These are phyloP conservation scores for Branchinecta lynchi DNA, from an alignment of 1,140 invertebrate genomes.

Conservation along the genomic window DNA sequence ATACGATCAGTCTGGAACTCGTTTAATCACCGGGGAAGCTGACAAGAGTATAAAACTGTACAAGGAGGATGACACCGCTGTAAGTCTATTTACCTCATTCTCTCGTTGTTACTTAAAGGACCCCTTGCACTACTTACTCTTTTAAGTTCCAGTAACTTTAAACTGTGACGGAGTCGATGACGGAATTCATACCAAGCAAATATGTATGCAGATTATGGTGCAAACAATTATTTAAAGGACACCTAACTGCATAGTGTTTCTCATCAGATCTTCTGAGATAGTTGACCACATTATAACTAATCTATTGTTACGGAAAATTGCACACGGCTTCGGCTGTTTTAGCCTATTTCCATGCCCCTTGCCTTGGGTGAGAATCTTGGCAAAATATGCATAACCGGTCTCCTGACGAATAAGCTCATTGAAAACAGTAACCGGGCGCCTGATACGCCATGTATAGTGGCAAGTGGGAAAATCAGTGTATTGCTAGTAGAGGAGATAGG, in stretches of 20 bases:
- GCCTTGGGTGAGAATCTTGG: too few species aligned
- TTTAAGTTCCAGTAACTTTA: constrained; percentile 7
- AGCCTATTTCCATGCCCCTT: too few species aligned
- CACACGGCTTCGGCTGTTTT: too few species aligned
- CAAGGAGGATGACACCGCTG: constrained; percentile 87
- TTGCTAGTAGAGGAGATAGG: too few species aligned
- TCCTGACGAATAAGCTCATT: too few species aligned
- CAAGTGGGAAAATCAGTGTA: too few species aligned
- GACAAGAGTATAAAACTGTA: constrained; percentile 99
- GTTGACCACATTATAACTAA: too few species aligned
- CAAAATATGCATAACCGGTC: too few species aligned
- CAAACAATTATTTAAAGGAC: not conserved
- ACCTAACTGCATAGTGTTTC: not conserved
- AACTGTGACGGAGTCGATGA: not conserved
- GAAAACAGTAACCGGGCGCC: too few species aligned
- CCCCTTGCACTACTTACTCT: not conserved
- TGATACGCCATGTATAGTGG: too few species aligned
- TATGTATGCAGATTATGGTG: not conserved
- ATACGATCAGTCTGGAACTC: constrained; percentile 81
- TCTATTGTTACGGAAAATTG: too few species aligned
- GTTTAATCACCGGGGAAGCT: constrained; percentile 91
- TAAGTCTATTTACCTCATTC: constrained; percentile 31
- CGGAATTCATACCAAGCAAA: not conserved
- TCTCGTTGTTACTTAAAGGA: not conserved
- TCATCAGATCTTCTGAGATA: too few species aligned